phyloP scores from a whole-genome alignment of 2,113 vertebrate genomes.

The Sebastes fasciatus region DNA sequence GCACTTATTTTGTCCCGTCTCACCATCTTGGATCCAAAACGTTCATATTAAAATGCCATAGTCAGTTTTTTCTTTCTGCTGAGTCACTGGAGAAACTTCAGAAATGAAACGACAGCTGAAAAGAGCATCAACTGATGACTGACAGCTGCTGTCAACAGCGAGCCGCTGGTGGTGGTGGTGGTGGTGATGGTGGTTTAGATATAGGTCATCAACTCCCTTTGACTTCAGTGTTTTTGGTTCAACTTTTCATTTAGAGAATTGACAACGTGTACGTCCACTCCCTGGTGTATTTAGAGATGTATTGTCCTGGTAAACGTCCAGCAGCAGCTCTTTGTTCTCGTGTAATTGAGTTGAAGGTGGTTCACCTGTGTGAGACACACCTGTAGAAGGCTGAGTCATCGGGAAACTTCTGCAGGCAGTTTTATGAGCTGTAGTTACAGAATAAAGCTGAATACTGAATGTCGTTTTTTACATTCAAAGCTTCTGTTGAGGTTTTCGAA shows the following conservation, averaged over 20 bases:
- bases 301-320: not conserved
- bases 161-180: not conserved
- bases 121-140: not conserved
- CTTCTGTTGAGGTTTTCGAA: no score
- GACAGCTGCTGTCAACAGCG: not conserved
- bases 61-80: not conserved
- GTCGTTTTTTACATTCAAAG: not conserved
- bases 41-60: conserved; percentile 16
- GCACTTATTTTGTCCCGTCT: conserved; percentile 26
- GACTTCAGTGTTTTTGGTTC: not conserved
- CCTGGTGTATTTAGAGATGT: no score
- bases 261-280: not conserved
- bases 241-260: not conserved
- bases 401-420: not conserved
- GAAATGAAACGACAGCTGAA: not conserved
- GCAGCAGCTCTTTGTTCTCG: not conserved
- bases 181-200: no score
- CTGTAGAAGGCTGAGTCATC: not conserved
- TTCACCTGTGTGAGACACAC: not conserved
- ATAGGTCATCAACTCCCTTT: no score
- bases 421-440: not conserved
- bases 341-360: not conserved
- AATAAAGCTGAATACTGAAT: not conserved
- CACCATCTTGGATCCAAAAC: not conserved
- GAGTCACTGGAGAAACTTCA: conserved; percentile 18